phyloP scores from a whole-genome alignment of 2,113 vertebrate species.

The Cnemophilus loriae region DNA sequence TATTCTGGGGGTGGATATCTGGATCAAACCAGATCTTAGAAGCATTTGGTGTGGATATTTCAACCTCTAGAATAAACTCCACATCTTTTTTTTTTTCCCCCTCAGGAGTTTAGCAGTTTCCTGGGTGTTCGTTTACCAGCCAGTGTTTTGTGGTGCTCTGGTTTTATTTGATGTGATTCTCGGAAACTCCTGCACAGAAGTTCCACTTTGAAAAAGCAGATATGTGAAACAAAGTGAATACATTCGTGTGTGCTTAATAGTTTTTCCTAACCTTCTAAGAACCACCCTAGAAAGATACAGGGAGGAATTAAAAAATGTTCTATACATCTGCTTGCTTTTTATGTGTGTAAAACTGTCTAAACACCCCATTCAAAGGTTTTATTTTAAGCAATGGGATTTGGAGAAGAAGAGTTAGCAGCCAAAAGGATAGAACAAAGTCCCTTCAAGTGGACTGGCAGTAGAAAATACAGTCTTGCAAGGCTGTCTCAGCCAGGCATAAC shows the following conservation, averaged over 20 bases:
- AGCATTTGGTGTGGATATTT: background rate
- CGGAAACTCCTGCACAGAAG: background rate
- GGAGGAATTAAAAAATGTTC: background rate
- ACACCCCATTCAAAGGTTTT: background rate
- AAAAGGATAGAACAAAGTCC: background rate
- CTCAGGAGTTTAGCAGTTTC: background rate
- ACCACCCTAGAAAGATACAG: background rate
- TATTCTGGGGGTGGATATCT: background rate
- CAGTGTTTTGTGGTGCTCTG: background rate
- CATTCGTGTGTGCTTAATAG: background rate
- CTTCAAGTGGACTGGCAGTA: background rate
- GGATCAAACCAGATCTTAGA: background rate
- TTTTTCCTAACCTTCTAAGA: background rate
- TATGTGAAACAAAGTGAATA: background rate
- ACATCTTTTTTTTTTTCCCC: rapidly evolving
- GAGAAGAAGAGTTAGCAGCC: background rate
- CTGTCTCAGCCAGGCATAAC: background rate
- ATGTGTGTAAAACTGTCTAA: background rate
- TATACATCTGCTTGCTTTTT: background rate
- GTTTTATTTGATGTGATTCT: background rate
- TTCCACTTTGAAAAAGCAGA: background rate
- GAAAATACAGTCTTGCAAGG: background rate
- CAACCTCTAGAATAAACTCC: background rate
- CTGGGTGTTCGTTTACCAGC: background rate
- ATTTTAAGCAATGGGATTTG: background rate